Evolutionary conservation across 2,113 vertebrate species (phyloP), one percentile per base, ranked within the genome.

Genomic region (Corydoras sp.): DNA sequence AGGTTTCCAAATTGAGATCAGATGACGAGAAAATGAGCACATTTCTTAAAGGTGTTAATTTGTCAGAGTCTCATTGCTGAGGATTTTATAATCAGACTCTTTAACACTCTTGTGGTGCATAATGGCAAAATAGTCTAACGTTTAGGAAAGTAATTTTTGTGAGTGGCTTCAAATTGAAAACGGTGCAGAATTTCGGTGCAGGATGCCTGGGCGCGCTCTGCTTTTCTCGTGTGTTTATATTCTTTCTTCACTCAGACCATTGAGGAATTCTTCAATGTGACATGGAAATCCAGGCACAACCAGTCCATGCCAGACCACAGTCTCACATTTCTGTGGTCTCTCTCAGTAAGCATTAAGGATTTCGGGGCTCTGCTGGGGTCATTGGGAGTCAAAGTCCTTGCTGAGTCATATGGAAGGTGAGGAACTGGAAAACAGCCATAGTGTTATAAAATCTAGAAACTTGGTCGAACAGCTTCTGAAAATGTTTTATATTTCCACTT

Each of bases 331-430:
- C 83, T 91, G 64, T 92, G 90, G 90, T 90, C 91, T 0, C 80
- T 91, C 53, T 90, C 89, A 1, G 90, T 92, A 82, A 91, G 90
- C 78, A 89, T 89, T 24, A 91, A 91, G 79, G 89, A 91, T 77
- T 90, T 92, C 11, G 89, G 90, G 54, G 89, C 88, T 49, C 64
- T 91, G 54, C 73, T 91, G 35, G 88, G 89, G 11, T 88, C 86
- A 5, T 75, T 91, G 60, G 88, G 88, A 12, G 89, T 92, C 72
- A 90, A 88, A 81, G 80, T 78, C 14, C 58, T 90, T 49, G 89
- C 89, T 10, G 88, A 91, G 71, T 83, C 82, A 13, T 89, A 85
- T 1, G 90, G 90, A 62, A 87, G 90, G 89, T 90, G 65, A 75
- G 51, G 32, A 70, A 51, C 48, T 24, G 2, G 14, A 13, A 10